These are phyloP conservation scores for Papilio xuthus DNA, from an alignment of 1,140 invertebrate species.

Conservation along the genomic window DNA sequence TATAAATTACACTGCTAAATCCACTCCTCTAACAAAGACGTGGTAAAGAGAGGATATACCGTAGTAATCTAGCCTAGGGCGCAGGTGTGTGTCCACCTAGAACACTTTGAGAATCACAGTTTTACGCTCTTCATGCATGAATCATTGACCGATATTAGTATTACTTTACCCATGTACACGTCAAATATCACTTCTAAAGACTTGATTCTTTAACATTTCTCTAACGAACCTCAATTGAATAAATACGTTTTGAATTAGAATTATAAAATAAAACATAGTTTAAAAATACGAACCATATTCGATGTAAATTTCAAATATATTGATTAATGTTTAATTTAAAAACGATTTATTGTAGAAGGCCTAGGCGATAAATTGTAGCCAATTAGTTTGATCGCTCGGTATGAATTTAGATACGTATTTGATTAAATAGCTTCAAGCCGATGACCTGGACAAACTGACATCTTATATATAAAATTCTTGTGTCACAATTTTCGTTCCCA, in stretches of 20 bases:
- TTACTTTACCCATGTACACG: background rate
- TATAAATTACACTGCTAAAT: no score
- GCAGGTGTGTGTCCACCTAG: background rate
- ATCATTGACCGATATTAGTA: background rate
- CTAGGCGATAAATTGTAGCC: conserved; percentile 22
- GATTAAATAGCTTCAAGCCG: background rate
- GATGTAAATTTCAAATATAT: background rate
- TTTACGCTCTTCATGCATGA: background rate
- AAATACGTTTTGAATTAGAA: conserved; percentile 22
- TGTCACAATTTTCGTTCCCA: no score
- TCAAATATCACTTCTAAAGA: background rate
- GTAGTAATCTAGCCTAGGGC: no score
- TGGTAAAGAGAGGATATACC: no score
- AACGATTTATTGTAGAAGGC: conserved; percentile 22
- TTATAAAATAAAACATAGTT: conserved; percentile 23
- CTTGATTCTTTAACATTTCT: background rate
- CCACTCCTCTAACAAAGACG: no score
- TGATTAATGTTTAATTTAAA: conserved; percentile 33
- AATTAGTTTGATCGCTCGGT: background rate
- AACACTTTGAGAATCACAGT: background rate
- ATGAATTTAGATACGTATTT: background rate
- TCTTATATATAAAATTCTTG: no score
- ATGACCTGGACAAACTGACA: conserved; percentile 22
- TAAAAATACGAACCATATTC: background rate
- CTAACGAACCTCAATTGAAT: conserved; percentile 35